phyloP scores from a whole-genome alignment of 2,888 invertebrate genomes.

The Drosophila sordidula region DNA sequence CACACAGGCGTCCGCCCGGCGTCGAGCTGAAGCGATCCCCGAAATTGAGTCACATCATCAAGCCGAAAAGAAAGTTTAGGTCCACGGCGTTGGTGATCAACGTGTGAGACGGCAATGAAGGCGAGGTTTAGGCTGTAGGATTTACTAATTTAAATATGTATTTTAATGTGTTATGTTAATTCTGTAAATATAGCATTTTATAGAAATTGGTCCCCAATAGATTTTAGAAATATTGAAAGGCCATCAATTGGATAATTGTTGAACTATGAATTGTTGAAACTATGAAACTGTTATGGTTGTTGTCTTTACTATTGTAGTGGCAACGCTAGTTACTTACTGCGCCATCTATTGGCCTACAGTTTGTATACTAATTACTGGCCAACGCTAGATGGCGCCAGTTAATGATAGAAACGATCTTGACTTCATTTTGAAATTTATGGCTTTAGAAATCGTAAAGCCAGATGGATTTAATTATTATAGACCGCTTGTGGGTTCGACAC shows the following conservation, averaged over 20 bases:
- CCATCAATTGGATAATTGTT: not conserved
- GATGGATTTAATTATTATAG: not conserved
- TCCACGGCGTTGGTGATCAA: conserved; percentile 80
- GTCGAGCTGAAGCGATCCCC: conserved; percentile 64
- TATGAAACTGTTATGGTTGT: conserved; percentile 14
- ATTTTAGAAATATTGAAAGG: no score
- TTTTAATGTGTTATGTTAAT: conserved; percentile 28
- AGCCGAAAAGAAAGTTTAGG: conserved; percentile 78
- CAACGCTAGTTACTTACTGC: not conserved
- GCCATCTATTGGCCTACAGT: conserved; percentile 11
- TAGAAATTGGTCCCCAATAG: no score
- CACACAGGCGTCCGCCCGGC: conserved; percentile 71
- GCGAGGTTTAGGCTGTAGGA: conserved; percentile 23
- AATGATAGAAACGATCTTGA: not conserved
- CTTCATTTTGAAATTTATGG: not conserved
- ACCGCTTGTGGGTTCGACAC: no score
- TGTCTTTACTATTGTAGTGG: conserved; percentile 26
- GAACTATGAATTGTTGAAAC: not conserved
- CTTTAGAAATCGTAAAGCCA: no score
- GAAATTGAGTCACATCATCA: conserved; percentile 58
- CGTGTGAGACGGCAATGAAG: conserved; percentile 50
- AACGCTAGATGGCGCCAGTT: conserved; percentile 29
- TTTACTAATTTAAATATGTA: conserved; percentile 51
- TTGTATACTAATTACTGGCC: not conserved
- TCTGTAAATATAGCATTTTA: conserved; percentile 46